phyloP scores from a whole-genome alignment of 2,797 vertebrate species.

The Coluber constrictor region DNA sequence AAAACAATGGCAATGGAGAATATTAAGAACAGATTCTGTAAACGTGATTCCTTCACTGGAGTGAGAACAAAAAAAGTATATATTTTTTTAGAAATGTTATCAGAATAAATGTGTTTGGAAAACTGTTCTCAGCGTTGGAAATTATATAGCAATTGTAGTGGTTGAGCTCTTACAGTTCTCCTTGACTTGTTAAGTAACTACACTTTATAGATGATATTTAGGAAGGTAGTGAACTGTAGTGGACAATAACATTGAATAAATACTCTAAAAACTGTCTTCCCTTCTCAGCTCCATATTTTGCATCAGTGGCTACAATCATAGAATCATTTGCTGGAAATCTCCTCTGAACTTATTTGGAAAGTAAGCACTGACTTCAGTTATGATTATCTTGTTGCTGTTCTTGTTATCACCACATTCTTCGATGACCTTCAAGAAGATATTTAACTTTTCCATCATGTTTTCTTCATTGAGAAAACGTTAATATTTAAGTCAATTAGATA shows the following conservation, averaged over 20 bases:
- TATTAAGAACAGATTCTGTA: background rate
- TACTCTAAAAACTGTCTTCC: background rate
- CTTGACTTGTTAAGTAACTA: background rate
- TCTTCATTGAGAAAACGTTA: conserved; percentile 49
- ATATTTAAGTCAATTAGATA: conserved; percentile 46
- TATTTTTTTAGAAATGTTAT: background rate
- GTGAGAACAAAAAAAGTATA: background rate
- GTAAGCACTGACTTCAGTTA: conserved; percentile 5
- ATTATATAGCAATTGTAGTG: background rate
- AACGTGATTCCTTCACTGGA: background rate
- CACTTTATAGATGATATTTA: background rate
- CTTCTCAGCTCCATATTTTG: background rate
- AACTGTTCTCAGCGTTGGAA: background rate
- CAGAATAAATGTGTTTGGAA: background rate
- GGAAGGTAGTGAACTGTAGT: background rate
- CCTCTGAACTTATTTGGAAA: background rate
- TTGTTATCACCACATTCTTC: conserved; percentile 18
- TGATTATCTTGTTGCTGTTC: conserved; percentile 14
- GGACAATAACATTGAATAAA: background rate
- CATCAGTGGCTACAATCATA: background rate
- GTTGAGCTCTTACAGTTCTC: background rate
- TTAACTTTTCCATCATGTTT: conserved; percentile 54
- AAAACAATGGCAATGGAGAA: background rate
- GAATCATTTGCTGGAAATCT: background rate
- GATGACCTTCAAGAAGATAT: conserved; percentile 47